Conservation (phyloP, 2,797 vertebrate genomes). For the Zenarchopterus dispar region DNA sequence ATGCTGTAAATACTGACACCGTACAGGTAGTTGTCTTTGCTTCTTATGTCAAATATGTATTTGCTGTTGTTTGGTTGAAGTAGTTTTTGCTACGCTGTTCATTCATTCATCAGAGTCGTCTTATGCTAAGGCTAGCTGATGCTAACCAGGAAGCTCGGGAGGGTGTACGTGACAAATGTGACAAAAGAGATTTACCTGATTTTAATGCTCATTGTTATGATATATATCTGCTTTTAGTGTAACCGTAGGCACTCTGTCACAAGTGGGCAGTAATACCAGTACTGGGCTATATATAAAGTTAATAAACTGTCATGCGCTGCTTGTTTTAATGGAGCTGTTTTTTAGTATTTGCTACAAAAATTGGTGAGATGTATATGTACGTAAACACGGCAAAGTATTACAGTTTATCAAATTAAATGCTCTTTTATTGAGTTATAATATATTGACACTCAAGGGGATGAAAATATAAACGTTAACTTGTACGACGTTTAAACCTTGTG, state of each 20-base stretch:
- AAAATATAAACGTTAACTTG: too few species aligned
- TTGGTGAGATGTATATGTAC: too few species aligned
- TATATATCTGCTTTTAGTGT: background rate
- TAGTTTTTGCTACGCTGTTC: background rate
- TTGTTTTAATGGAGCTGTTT: too few species aligned
- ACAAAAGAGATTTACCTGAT: background rate
- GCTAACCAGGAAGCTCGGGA: constrained; percentile 44
- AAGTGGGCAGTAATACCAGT: background rate
- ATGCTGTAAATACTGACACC: constrained; percentile 29
- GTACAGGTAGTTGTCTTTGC: constrained; percentile 33
- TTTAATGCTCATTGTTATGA: background rate
- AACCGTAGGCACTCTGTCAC: rapidly evolving
- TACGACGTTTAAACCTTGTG: too few species aligned
- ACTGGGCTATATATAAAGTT: too few species aligned
- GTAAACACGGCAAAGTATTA: too few species aligned
- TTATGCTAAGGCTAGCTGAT: constrained; percentile 46
- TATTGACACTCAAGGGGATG: too few species aligned
- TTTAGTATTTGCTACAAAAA: too few species aligned
- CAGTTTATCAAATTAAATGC: too few species aligned
- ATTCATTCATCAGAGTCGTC: constrained; percentile 41
- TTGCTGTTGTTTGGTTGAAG: background rate
- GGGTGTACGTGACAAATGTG: constrained; percentile 62
- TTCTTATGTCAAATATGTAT: rapidly evolving
- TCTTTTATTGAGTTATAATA: too few species aligned
- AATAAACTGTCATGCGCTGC: background rate